Conservation (phyloP, 2,797 vertebrate genomes). For the Pseudocheirus occidentalis region DNA sequence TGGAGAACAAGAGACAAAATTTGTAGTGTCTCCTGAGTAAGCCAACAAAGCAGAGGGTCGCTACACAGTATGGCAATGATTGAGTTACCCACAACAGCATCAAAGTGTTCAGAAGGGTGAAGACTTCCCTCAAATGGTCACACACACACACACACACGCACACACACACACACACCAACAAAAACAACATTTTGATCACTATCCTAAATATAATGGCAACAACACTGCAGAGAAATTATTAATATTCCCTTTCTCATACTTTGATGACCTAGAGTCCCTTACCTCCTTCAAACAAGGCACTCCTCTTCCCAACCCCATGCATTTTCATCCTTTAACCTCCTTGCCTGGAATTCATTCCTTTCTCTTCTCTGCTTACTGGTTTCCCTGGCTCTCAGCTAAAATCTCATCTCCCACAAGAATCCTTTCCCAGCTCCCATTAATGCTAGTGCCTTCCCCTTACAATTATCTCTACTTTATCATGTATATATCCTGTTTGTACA, state of each 20-base stretch:
- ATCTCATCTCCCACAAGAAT: neutral
- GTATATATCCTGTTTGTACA: neutral
- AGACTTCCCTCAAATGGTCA: neutral
- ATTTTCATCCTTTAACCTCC: neutral
- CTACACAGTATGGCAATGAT: neutral
- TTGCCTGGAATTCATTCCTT: neutral
- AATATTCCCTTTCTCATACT: neutral
- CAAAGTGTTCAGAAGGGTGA: neutral
- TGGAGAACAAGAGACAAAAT: neutral
- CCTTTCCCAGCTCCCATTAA: neutral
- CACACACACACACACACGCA: too few relatives aligned
- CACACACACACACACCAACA: too few relatives aligned
- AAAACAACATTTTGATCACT: neutral
- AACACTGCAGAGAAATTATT: neutral
- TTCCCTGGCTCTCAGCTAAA: neutral
- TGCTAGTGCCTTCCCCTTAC: neutral
- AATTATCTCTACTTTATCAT: neutral
- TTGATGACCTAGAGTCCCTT: neutral
- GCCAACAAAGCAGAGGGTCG: neutral
- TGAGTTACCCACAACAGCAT: neutral
- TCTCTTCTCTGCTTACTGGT: neutral
- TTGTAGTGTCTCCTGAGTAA: rapidly evolving
- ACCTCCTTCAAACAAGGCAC: neutral
- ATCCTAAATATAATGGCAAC: neutral
- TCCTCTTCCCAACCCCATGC: neutral